These are phyloP conservation scores for Drosophila pallidifrons DNA, from an alignment of 1,140 invertebrate genomes.

Conservation along the genomic window DNA sequence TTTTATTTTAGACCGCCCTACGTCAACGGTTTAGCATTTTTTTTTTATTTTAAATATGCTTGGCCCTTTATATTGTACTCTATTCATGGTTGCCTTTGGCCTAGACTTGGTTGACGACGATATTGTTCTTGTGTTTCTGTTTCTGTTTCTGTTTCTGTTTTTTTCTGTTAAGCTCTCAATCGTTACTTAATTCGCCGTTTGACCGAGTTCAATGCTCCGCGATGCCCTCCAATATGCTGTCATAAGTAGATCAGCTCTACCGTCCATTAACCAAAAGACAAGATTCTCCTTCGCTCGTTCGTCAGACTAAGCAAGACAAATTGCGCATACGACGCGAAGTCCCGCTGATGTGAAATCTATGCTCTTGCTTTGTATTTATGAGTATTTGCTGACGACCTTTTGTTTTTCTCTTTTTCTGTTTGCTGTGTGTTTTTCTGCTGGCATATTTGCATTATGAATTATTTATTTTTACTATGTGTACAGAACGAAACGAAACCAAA, in stretches of 20 bases:
- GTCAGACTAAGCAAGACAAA: neutral
- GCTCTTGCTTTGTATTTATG: constrained; percentile 33
- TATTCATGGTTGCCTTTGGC: constrained; percentile 1
- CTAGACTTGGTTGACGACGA: neutral
- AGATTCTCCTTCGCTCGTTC: neutral
- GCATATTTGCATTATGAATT: constrained; percentile 83
- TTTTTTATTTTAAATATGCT: constrained; percentile 70
- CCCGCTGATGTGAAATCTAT: constrained; percentile 24
- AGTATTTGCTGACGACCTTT: constrained; percentile 51
- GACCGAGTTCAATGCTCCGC: constrained; percentile 10
- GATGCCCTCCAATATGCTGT: constrained; percentile 6
- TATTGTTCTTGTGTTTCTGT: neutral
- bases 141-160: too few relatives aligned
- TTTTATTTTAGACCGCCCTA: constrained; percentile 61
- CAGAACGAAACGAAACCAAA: constrained; percentile 32
- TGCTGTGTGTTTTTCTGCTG: constrained; percentile 16
- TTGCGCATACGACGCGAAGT: constrained; percentile 16
- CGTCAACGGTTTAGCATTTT: constrained; percentile 62
- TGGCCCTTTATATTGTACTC: neutral
- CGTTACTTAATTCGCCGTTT: constrained; percentile 11
- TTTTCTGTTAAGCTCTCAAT: constrained; percentile 2
- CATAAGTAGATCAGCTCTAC: constrained; percentile 14
- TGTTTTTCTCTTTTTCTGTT: constrained; percentile 29
- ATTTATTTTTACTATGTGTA: constrained; percentile 76
- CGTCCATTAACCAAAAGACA: neutral